Base-by-base conservation (phyloP, 2,113 vertebrate species). In the Upupa epops region DNA sequence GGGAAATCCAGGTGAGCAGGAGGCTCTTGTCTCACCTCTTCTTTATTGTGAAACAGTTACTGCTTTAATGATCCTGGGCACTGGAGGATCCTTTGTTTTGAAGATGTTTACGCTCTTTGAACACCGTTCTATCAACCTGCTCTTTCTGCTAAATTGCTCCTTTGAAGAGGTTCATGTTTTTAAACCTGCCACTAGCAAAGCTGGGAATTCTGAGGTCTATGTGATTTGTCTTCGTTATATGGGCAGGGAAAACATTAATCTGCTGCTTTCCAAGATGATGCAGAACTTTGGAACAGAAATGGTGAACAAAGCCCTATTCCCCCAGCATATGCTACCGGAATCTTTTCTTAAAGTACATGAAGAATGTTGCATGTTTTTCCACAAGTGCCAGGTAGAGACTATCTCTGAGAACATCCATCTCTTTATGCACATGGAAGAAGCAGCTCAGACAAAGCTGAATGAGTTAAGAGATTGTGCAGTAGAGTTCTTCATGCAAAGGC, bases 21-120 rank as follows among this genome's bases (percentile, higher is more conserved):
- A 99, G 95, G 96, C 98, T 5, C 97, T 99, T 1, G 99, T 99
- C 63, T 98, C 98, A 0, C 98, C 99, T 2, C 95, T 99, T 69
- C 99, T 98, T 85, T 99, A 98, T 92, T 99, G 99, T 49, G 99
- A 99, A 95, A 94, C 96, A 11, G 97, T 98, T 52, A 98, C 98
- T 25, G 98, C 98, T 19, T 95, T 99, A 87, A 97, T 97, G 79
- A 98, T 98, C 21, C 98, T 99, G 29, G 95, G 97, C 32, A 69
- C 90, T 0, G 98, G 98, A 6, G 99, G 99, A 45, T 99, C 99
- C 40, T 99, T 99, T 61, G 99, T 99, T 65, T 92, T 99, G 90
- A 99, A 99, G 96, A 98, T 99, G 99, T 99, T 99, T 95, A 99
- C 99, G 1, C 94, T 99, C 36, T 99, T 99, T 59, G 98, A 99